Evolutionary conservation across 2,888 invertebrate species (phyloP), one percentile per base, ranked within the genome.

Genomic region (Leucophora obtusa): DNA sequence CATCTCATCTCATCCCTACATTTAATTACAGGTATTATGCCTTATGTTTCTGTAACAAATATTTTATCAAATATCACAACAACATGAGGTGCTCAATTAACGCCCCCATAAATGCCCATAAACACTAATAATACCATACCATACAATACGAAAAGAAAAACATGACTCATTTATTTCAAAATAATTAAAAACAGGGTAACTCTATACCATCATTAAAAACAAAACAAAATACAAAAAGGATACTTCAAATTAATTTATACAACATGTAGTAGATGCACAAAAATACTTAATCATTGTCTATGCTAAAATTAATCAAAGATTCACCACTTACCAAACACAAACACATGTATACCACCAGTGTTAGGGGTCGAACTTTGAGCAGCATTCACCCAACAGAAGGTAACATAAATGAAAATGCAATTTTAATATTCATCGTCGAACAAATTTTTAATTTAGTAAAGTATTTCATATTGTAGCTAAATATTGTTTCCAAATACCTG

Each of bases 201-300:
- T 50, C 60, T 58, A 69, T 43, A 56, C 58, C 69, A 51, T 33
- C 51, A 60, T 43, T 11, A 38, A 38, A 38, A 28, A 28, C n/a
- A 59, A 51, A 51, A 60, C 15, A 47, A 54, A 11, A 21, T 0
- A 50, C n/a, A 21, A 72, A 18, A 33, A 28, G 11, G 18, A 56
- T 21, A 35, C 53, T 4, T 47, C 33, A 43, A 60, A 50, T 60
- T 15, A 38, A 10, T 38, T 38, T 38, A 28, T 28, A 28, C 28
- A 28, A 28, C 28, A 7, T 28, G 38, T 68, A 70, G 82, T 79
- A 62, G 83, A 78, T 82, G 82, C 83, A 83, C 63, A 84, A 85
- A 86, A 86, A 86, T 87, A 87, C 87, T 88, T 88, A 87, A 88
- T 88, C 88, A 88, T 88, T 86, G 85, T 85, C 85, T 84, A 84